Evolutionary conservation across 2,797 vertebrate genomes (phyloP).

Genomic region (Coreius guichenoti): DNA sequence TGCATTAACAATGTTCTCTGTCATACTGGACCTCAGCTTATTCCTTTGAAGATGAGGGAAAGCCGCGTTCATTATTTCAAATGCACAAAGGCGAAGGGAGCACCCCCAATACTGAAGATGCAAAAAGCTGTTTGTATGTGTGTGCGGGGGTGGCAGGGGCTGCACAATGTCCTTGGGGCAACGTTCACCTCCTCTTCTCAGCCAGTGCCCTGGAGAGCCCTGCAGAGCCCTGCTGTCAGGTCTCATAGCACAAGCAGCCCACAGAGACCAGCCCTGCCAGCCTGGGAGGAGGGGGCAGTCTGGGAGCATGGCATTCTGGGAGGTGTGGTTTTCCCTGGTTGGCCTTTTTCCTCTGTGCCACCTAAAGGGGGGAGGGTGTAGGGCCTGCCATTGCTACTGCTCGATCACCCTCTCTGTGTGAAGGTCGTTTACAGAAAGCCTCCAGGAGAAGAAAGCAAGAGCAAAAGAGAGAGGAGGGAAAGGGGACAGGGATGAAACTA

Average conservation of each 20-base stretch:
- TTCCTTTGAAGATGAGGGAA: background rate
- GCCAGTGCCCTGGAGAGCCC: conserved; percentile 77
- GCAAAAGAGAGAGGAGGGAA: conserved; percentile 55
- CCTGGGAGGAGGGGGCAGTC: conserved; percentile 65
- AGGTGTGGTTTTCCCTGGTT: conserved; percentile 77
- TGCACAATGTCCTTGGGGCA: conserved; percentile 48
- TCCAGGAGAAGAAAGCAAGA: conserved; percentile 62
- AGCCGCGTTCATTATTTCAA: background rate
- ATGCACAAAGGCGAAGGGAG: background rate
- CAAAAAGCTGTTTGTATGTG: conserved; percentile 8
- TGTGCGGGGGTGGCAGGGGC: conserved; percentile 45
- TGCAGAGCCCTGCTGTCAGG: conserved; percentile 82
- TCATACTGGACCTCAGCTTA: background rate
- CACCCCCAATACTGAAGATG: background rate
- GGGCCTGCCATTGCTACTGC: conserved; percentile 69
- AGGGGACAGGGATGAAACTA: conserved; percentile 12
- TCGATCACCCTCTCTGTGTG: conserved; percentile 74
- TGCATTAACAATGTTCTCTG: background rate
- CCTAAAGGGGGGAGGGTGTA: conserved; percentile 47
- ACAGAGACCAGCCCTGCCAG: conserved; percentile 75
- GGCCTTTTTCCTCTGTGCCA: conserved; percentile 78
- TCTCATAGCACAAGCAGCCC: conserved; percentile 78
- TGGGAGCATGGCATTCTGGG: conserved; percentile 77
- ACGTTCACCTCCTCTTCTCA: conserved; percentile 60
- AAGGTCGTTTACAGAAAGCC: conserved; percentile 80